phyloP scores from a whole-genome alignment of 2,888 invertebrate species.

The Heliconius hortense region DNA sequence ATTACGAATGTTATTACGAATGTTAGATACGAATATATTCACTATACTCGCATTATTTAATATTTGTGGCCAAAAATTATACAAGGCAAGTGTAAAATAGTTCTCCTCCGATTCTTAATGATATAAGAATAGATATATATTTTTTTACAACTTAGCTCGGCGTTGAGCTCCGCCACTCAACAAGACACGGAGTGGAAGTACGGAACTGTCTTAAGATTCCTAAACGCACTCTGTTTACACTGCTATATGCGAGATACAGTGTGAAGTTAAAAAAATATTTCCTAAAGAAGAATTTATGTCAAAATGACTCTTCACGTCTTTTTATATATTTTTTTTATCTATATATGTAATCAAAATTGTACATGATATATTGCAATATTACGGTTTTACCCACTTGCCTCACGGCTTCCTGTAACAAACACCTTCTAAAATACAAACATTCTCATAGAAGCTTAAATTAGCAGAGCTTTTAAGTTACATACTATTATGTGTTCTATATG shows the following conservation, averaged over 20 bases:
- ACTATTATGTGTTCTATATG: too few species aligned
- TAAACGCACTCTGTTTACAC: too few species aligned
- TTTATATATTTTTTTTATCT: not conserved
- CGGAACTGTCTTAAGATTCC: too few species aligned
- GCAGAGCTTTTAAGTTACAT: not conserved
- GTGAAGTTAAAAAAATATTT: too few species aligned
- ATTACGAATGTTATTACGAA: slow-evolving; percentile 16
- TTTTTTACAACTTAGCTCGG: too few species aligned
- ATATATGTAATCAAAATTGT: not conserved
- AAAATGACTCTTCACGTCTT: too few species aligned
- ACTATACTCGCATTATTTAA: not conserved
- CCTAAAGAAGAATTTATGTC: too few species aligned
- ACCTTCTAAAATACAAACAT: not conserved
- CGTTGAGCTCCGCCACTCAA: too few species aligned
- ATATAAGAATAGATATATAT: not conserved
- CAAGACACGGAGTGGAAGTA: too few species aligned
- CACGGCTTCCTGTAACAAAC: slow-evolving; percentile 3
- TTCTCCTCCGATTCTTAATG: not conserved
- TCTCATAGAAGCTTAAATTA: not conserved
- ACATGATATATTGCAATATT: not conserved
- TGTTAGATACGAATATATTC: not conserved
- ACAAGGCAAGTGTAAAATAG: not conserved
- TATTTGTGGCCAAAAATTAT: not conserved
- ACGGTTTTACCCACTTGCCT: not conserved
- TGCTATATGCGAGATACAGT: too few species aligned